These are phyloP conservation scores for Spinibarbus caldwelli DNA, from an alignment of 2,797 vertebrate genomes.

Conservation along the genomic window DNA sequence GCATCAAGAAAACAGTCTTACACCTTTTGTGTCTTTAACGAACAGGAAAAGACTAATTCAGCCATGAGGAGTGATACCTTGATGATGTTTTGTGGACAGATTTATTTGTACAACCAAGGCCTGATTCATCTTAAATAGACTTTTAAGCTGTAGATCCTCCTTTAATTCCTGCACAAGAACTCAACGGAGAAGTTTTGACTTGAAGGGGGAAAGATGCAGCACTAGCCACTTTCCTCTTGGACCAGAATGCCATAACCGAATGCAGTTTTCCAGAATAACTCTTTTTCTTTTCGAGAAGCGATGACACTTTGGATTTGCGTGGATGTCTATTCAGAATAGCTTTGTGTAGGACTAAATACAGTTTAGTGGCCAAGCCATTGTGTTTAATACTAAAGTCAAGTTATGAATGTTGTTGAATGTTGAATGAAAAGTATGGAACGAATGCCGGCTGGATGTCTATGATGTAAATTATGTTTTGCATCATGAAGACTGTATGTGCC, in stretches of 20 bases:
- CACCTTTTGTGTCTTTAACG: conserved; percentile 68
- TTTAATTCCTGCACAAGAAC: conserved; percentile 42
- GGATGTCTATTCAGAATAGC: conserved; percentile 34
- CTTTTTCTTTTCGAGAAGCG: conserved; percentile 40
- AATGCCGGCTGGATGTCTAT: conserved; percentile 62
- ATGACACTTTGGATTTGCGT: conserved; percentile 36
- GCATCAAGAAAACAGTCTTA: conserved; percentile 60
- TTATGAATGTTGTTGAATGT: conserved; percentile 72
- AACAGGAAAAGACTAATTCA: background rate
- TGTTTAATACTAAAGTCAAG: conserved; percentile 74
- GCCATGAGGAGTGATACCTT: conserved; percentile 69
- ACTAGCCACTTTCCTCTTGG: conserved; percentile 69
- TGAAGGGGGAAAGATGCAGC: conserved; percentile 71
- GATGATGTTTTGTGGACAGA: conserved; percentile 32
- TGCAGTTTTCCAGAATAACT: conserved; percentile 49
- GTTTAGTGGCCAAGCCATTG: conserved; percentile 59
- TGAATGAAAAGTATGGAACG: conserved; percentile 67
- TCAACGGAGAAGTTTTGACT: conserved; percentile 54
- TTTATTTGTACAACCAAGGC: background rate
- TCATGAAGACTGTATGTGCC: conserved; percentile 72
- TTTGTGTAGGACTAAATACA: conserved; percentile 50
- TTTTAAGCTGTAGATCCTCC: background rate
- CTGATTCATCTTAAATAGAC: background rate
- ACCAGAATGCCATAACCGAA: conserved; percentile 47
- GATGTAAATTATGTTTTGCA: conserved; percentile 67